Percentiles rank a stretch among this genome's conserved stretches.
These are phyloP conservation scores for Nephrocerus scutellatus DNA, from an alignment of 2,888 invertebrate genomes.

Conservation along the genomic window DNA sequence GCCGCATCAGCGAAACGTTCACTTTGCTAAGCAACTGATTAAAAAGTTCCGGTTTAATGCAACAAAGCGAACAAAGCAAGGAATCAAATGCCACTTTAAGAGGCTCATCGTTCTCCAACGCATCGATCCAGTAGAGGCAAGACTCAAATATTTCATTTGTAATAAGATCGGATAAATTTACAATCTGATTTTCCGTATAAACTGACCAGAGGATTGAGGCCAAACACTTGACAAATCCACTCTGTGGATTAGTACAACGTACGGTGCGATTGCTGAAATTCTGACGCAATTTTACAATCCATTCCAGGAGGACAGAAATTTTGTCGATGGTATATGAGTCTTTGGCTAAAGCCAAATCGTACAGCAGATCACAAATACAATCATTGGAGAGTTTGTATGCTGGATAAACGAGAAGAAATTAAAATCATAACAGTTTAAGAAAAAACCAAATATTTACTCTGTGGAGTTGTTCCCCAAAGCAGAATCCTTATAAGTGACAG, in stretches of 20 bases:
- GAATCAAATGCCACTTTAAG: conserved; percentile 81
- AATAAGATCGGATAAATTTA: conserved; percentile 61
- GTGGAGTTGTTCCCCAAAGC: conserved; percentile 52
- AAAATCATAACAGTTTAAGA: background rate
- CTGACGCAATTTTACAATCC: conserved; percentile 53
- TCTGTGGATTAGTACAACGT: conserved; percentile 45
- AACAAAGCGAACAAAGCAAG: conserved; percentile 78
- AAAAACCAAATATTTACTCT: conserved; percentile 32
- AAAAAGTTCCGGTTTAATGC: conserved; percentile 72
- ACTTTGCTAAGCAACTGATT: conserved; percentile 65
- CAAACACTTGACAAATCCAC: conserved; percentile 62
- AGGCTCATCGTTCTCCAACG: conserved; percentile 62
- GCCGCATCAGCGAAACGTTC: conserved; percentile 49
- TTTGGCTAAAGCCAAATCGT: conserved; percentile 64
- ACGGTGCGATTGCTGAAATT: conserved; percentile 37
- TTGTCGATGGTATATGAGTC: conserved; percentile 52
- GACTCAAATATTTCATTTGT: conserved; percentile 69
- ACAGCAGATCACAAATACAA: conserved; percentile 70
- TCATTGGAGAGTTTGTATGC: conserved; percentile 49
- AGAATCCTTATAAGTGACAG: conserved; percentile 54
- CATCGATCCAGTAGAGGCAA: conserved; percentile 69
- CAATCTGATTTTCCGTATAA: conserved; percentile 56
- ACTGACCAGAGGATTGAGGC: conserved; percentile 75
- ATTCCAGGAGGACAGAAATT: conserved; percentile 61
- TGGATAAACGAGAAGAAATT: conserved; percentile 20